These are phyloP conservation scores for Hyperoplus immaculatus DNA, from an alignment of 2,797 vertebrate species.

Conservation along the genomic window DNA sequence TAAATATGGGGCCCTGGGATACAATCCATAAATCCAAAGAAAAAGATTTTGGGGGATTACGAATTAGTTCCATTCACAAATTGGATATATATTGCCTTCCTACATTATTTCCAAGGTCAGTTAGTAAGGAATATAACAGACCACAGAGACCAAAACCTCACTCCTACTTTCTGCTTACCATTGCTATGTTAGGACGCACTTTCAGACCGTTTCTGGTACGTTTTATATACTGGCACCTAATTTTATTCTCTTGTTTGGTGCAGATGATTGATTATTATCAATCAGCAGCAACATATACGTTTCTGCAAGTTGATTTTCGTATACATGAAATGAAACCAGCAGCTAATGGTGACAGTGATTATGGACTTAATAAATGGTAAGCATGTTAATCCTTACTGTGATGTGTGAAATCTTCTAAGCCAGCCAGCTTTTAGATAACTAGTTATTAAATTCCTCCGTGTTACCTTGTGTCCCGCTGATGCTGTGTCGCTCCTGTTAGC, in stretches of 20 bases:
- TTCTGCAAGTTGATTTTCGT: neutral
- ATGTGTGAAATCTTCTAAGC: neutral
- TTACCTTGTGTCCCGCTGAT: constrained; percentile 41
- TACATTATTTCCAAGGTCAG: neutral
- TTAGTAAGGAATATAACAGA: neutral
- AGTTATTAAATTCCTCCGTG: fast-evolving
- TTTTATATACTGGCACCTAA: neutral
- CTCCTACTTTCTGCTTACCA: neutral
- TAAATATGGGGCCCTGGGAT: neutral
- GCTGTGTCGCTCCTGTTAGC: neutral
- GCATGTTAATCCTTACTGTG: too few species aligned
- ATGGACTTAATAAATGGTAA: neutral
- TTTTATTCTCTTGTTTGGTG: too few species aligned
- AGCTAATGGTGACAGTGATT: neutral
- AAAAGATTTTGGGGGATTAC: neutral
- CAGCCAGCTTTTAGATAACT: too few species aligned
- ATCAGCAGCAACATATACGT: neutral
- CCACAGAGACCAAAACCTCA: neutral
- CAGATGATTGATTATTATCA: neutral
- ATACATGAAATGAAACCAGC: neutral
- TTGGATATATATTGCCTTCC: too few species aligned
- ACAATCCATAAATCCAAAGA: neutral
- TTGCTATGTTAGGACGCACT: neutral
- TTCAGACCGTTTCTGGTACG: neutral
- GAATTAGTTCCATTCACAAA: neutral